Evolutionary conservation across 2,888 invertebrate genomes (phyloP), one percentile per base, ranked within the genome.

Genomic region (Parnassius glacialis): DNA sequence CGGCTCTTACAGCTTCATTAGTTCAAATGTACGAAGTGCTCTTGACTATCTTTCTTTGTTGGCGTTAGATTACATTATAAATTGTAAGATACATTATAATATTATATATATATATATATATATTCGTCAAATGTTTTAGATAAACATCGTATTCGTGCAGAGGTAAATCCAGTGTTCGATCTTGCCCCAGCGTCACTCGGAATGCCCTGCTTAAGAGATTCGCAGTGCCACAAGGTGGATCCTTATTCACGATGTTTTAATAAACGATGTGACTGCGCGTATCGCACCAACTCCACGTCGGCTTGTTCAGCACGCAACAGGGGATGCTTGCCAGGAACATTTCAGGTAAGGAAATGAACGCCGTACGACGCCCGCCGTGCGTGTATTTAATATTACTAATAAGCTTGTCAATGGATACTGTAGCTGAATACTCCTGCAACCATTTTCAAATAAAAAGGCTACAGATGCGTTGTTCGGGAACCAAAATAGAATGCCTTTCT

Each of bases 301-400:
- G 87, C 92, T 44, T 97, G 97, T 83, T 93, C 94, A 16, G 95
- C 96, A 0, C 87, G 93, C 55, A 94, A 93, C 72, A 93, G 94
- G 60, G 97, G 97, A 52, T 97, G 97, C 79, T 93, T 95, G 69
- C 93, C 95, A 13, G 96, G 96, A 64, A 97, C 97, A 13, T 97
- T 97, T 83, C 96, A 96, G 90, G 95, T 95, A 81, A 84, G 78
- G 70, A 55, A 7, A 34, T 34, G 7, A 34, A 34, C 34, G 7
- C 7, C 7, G 34, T 34, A 1, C 1, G 20, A 1, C 20, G 2
- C 20, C 1, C 20, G 20, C 5, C 5, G 5, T 34, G 5, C 34
- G 7, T 34, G 34, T 34, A 34, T 34, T 34, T 7, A 34, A 7
- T 7, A 34, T 34, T 34, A 34, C 5, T 34, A 34, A 34, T 7